Evolutionary conservation across 2,797 vertebrate species (phyloP).

Genomic region (Liparis tanakae): DNA sequence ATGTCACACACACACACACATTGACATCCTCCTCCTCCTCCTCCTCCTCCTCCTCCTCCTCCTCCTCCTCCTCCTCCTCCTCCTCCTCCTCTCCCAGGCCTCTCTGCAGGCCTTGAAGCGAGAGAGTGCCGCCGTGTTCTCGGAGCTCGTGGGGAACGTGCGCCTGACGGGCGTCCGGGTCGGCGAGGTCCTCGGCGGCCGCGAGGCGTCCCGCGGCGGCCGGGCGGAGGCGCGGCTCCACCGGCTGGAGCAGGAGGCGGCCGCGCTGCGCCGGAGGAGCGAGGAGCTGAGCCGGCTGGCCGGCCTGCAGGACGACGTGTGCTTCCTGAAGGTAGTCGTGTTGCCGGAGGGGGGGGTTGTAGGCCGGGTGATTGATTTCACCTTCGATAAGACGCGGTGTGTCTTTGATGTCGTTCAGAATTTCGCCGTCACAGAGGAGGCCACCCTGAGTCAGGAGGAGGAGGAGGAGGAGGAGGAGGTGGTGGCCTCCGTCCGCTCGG

Average conservation of each 20-base stretch:
- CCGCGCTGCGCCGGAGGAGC: slow-evolving; percentile 67
- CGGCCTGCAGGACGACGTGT: slow-evolving; percentile 70
- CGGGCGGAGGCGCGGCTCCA: slow-evolving; percentile 67
- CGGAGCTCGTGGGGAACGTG: slow-evolving; percentile 64
- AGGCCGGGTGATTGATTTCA: background rate
- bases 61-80: background rate
- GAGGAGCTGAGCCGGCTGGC: slow-evolving; percentile 74
- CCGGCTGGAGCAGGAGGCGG: slow-evolving; percentile 76
- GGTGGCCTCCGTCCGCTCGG: slow-evolving; percentile 59
- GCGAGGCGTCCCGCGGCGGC: slow-evolving; percentile 65
- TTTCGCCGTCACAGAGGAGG: slow-evolving; percentile 54
- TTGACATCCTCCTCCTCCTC: background rate
- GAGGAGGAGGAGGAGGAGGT: no score
- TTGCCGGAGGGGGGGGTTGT: background rate
- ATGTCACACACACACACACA: background rate
- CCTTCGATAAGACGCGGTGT: background rate
- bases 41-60: background rate
- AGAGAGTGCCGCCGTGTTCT: slow-evolving; percentile 72
- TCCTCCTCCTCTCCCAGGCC: slow-evolving; percentile 54
- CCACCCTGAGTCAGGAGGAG: slow-evolving; percentile 48
- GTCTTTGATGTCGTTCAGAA: slow-evolving; percentile 62
- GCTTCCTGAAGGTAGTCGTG: slow-evolving; percentile 78
- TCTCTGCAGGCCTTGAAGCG: slow-evolving; percentile 72
- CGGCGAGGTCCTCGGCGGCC: slow-evolving; percentile 64
- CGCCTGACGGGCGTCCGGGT: slow-evolving; percentile 66